Conservation (phyloP, 1,140 invertebrate species). For the Stegodyphus dumicola region DNA sequence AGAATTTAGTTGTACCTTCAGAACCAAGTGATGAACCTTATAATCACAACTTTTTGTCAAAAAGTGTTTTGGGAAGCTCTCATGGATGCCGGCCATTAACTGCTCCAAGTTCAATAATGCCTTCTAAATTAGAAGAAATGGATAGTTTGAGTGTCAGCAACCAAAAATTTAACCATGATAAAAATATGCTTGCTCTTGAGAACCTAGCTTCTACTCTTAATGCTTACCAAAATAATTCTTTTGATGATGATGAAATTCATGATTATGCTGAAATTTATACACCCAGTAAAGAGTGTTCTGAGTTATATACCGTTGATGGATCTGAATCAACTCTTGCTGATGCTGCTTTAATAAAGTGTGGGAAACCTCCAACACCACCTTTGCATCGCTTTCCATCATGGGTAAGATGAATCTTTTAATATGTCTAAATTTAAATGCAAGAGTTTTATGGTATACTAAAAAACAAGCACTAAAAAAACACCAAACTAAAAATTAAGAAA, state of each 20-base stretch:
- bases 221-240: conserved; percentile 32
- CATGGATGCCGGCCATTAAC: conserved; percentile 12
- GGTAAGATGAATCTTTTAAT: conserved; percentile 56
- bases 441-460: no score
- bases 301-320: conserved; percentile 68
- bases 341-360: conserved; percentile 63
- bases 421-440: no score
- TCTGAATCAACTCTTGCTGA: conserved; percentile 69
- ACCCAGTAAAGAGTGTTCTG: conserved; percentile 82
- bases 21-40: no score
- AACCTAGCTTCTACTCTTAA: conserved; percentile 23
- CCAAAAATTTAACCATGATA: conserved; percentile 12
- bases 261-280: conserved; percentile 95
- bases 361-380: conserved; percentile 81
- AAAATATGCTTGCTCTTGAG: conserved; percentile 20
- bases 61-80: neutral
- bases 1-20: no score
- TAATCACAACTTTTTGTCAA: neutral
- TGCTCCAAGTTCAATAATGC: neutral
- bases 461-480: no score
- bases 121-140: conserved; percentile 3
- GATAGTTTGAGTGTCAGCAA: conserved; percentile 1
- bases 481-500: no score
- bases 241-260: conserved; percentile 76
- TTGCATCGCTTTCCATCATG: conserved; percentile 75